Percentiles rank a stretch among this genome's conserved stretches.
Conservation (phyloP, 2,113 vertebrate species). For the Morone saxatilis region DNA sequence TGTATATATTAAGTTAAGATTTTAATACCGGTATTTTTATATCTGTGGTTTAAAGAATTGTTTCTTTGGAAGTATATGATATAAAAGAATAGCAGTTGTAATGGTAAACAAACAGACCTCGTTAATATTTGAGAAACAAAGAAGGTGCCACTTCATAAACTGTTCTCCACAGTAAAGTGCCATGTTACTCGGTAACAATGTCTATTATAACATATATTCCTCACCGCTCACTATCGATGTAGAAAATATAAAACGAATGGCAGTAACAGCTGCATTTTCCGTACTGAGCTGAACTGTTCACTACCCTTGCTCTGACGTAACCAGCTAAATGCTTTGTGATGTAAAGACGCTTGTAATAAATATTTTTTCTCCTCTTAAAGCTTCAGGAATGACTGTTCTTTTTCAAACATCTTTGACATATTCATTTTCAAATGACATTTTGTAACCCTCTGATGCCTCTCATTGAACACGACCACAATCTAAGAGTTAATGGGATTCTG, state of each 20-base stretch:
- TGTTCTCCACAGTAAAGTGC: conserved; percentile 63
- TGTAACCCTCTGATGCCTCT: background rate
- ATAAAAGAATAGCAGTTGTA: conserved; percentile 50
- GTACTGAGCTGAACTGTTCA: conserved; percentile 59
- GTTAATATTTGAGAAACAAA: conserved; percentile 49
- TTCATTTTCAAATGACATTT: background rate
- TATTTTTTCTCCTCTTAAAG: conserved; percentile 55
- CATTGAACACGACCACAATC: too few relatives aligned
- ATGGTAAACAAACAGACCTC: conserved; percentile 40
- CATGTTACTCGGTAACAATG: conserved; percentile 47
- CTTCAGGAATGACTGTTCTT: conserved; percentile 7
- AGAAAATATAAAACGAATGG: conserved; percentile 35
- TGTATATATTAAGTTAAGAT: conserved; percentile 99
- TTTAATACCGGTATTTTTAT: conserved; percentile 97
- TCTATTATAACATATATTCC: conserved; percentile 43
- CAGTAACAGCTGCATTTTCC: conserved; percentile 33
- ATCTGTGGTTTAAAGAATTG: conserved; percentile 87
- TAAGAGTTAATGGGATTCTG: background rate
- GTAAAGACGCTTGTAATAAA: conserved; percentile 81
- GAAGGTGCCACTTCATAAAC: conserved; percentile 54
- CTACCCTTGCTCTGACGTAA: conserved; percentile 63
- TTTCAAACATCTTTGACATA: background rate
- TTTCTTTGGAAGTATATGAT: conserved; percentile 70
- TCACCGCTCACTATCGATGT: conserved; percentile 44
- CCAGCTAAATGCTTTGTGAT: conserved; percentile 73